Evolutionary conservation across 1,140 invertebrate species (phyloP).

Genomic region (Aphaenogaster ashmeadi): DNA sequence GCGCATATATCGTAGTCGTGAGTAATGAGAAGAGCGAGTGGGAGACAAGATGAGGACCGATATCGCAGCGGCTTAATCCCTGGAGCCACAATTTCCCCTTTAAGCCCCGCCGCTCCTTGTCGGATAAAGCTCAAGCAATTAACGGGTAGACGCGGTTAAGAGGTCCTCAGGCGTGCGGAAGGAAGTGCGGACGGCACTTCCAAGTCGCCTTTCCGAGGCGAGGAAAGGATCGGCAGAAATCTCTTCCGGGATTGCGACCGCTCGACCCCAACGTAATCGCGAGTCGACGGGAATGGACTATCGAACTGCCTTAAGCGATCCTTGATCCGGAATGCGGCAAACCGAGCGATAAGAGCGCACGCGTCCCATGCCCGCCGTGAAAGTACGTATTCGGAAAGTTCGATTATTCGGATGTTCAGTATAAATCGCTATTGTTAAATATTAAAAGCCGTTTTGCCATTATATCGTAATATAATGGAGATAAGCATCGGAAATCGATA

Average conservation of each 20-base stretch:
- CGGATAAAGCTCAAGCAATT: constrained; percentile 73
- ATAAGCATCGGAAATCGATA: neutral
- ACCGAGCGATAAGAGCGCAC: constrained; percentile 20
- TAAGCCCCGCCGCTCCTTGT: constrained; percentile 66
- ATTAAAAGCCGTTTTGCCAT: neutral
- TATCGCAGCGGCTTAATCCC: constrained; percentile 73
- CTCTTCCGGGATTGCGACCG: constrained; percentile 14
- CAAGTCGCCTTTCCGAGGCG: constrained; percentile 12
- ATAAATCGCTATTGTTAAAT: neutral
- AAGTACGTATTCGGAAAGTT: constrained; percentile 43
- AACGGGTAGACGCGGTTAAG: constrained; percentile 63
- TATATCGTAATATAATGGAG: neutral
- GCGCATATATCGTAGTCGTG: constrained; percentile 49
- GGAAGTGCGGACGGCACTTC: constrained; percentile 42
- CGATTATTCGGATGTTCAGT: neutral
- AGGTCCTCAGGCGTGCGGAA: constrained; percentile 46
- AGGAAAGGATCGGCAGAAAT: constrained; percentile 47
- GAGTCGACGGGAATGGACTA: constrained; percentile 42
- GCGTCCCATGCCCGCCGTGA: neutral
- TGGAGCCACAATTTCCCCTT: constrained; percentile 71
- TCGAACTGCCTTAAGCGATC: constrained; percentile 48
- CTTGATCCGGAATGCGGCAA: constrained; percentile 44
- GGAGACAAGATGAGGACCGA: constrained; percentile 72
- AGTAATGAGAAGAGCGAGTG: constrained; percentile 67
- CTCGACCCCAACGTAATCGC: constrained; percentile 40